Percentiles rank a stretch among this genome's conserved stretches.
Conservation (phyloP, 2,888 invertebrate genomes). For the Volucella bombylans region DNA sequence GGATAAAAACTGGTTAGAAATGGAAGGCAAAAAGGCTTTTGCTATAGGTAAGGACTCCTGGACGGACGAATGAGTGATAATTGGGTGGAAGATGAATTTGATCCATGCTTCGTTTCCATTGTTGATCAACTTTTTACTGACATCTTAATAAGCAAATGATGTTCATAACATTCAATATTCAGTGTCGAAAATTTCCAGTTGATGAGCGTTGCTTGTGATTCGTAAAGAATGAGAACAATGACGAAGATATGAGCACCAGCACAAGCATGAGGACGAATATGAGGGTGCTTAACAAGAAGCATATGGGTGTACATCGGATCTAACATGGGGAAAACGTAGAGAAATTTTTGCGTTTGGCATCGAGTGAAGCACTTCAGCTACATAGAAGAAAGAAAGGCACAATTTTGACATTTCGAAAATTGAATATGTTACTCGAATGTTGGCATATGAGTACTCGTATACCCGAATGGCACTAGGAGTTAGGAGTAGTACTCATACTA, state of each 20-base stretch:
- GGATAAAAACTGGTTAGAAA: slow-evolving; percentile 55
- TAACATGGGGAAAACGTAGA: neutral
- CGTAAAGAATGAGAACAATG: neutral
- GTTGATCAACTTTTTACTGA: slow-evolving; percentile 62
- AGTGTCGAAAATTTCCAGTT: slow-evolving; percentile 1
- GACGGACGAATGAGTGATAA: slow-evolving; percentile 49
- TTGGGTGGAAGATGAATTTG: slow-evolving; percentile 49
- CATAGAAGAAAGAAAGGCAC: slow-evolving; percentile 24
- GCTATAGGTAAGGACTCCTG: slow-evolving; percentile 45
- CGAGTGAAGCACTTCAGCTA: slow-evolving; percentile 26
- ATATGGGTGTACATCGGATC: neutral
- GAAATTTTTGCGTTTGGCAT: slow-evolving; percentile 53
- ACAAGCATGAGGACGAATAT: neutral
- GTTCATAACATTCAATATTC: slow-evolving; percentile 50
- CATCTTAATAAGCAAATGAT: slow-evolving; percentile 65
- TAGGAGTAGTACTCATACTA: neutral
- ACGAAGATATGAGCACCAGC: neutral
- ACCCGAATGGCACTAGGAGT: slow-evolving; percentile 29
- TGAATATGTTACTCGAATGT: slow-evolving; percentile 19
- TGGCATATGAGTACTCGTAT: neutral
- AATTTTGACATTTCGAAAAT: slow-evolving; percentile 54
- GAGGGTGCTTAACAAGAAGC: neutral
- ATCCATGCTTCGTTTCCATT: slow-evolving; percentile 33
- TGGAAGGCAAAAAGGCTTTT: slow-evolving; percentile 53
- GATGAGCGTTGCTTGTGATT: slow-evolving; percentile 22